phyloP scores from a whole-genome alignment of 2,888 invertebrate genomes.

The Bursaphelenchus okinawaensis region DNA sequence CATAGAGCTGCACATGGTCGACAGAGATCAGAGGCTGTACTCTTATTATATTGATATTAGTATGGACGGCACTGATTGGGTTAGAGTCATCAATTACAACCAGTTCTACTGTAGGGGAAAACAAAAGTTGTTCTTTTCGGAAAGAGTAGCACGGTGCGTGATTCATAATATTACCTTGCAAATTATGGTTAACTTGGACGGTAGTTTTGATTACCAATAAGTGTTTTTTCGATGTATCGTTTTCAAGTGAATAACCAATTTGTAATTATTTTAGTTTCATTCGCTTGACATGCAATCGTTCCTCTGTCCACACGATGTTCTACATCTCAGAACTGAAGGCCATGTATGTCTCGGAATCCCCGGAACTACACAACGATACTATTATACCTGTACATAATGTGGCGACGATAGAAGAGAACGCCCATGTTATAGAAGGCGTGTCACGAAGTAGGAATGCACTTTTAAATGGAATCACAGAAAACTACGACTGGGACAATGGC shows the following conservation, averaged over 20 bases:
- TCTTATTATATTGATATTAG: constrained; percentile 81
- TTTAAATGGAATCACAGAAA: constrained; percentile 85
- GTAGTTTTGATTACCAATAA: neutral
- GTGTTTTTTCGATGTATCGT: neutral
- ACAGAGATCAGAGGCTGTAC: constrained; percentile 82
- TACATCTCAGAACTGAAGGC: constrained; percentile 89
- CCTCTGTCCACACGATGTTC: constrained; percentile 81
- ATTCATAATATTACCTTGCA: no score
- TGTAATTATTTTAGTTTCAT: constrained; percentile 67
- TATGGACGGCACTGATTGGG: constrained; percentile 91
- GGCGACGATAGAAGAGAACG: constrained; percentile 75
- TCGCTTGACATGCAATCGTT: constrained; percentile 74
- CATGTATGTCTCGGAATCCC: constrained; percentile 63
- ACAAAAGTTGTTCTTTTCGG: constrained; percentile 87
- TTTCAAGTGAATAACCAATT: no score
- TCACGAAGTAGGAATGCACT: constrained; percentile 84
- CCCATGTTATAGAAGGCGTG: constrained; percentile 92
- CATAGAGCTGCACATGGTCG: constrained; percentile 85
- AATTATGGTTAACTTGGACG: constrained; percentile 15
- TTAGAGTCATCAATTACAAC: constrained; percentile 83
- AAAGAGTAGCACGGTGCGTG: constrained; percentile 75
- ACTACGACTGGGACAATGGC: constrained; percentile 97
- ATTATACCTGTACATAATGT: constrained; percentile 80
- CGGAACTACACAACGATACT: constrained; percentile 11
- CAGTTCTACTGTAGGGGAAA: constrained; percentile 87